Conservation (phyloP, 2,888 invertebrate genomes). For the Eledona agricola region DNA sequence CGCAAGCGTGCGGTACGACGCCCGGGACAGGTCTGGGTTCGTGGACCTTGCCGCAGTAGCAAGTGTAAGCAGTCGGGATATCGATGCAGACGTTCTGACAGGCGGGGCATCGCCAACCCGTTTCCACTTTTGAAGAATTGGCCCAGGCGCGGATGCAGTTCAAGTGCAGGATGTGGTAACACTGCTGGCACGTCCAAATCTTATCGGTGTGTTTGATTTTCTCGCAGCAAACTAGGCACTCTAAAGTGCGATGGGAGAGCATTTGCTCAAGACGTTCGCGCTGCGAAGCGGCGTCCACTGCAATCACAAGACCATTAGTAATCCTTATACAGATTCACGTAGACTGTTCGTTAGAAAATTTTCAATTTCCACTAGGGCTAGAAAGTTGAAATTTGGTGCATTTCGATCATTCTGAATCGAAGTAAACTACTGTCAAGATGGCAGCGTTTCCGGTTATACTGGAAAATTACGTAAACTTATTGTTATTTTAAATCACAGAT, state of each 20-base stretch:
- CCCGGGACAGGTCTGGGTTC: slow-evolving; percentile 80
- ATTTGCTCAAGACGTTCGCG: slow-evolving; percentile 85
- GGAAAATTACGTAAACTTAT: too few relatives aligned
- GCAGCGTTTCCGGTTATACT: too few relatives aligned
- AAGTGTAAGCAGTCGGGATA: slow-evolving; percentile 83
- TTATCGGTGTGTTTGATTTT: slow-evolving; percentile 80
- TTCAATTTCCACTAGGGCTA: too few relatives aligned
- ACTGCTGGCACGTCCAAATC: slow-evolving; percentile 91
- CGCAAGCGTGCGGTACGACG: slow-evolving; percentile 91
- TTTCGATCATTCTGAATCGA: too few relatives aligned
- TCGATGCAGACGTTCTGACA: slow-evolving; percentile 84
- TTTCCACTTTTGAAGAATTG: slow-evolving; percentile 75
- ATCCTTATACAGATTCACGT: neutral
- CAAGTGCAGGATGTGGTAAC: slow-evolving; percentile 93
- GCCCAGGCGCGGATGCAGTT: slow-evolving; percentile 94
- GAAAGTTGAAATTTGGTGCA: too few relatives aligned
- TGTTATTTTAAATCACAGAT: too few relatives aligned
- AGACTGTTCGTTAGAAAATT: neutral
- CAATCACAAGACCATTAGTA: slow-evolving; percentile 20
- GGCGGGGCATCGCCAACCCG: slow-evolving; percentile 95
- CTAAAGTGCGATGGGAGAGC: slow-evolving; percentile 81
- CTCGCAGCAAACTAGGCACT: slow-evolving; percentile 96
- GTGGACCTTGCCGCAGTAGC: slow-evolving; percentile 86
- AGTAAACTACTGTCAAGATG: too few relatives aligned
- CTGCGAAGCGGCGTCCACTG: slow-evolving; percentile 74